Evolutionary conservation across 2,797 vertebrate species (phyloP).

Genomic region (Leptatherina wallacei): DNA sequence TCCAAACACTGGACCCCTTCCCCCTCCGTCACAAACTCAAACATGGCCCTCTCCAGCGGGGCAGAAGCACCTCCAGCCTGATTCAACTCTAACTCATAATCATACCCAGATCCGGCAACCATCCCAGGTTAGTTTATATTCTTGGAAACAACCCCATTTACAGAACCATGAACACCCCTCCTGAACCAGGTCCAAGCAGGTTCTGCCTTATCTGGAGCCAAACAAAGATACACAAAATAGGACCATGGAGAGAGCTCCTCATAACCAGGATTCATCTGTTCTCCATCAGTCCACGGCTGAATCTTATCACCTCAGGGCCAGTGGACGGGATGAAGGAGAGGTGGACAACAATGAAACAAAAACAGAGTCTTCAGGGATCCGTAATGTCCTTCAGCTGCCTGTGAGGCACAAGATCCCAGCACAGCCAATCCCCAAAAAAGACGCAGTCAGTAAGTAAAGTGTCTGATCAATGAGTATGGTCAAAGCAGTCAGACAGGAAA

Average conservation of each 20-base stretch:
- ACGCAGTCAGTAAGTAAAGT: constrained; percentile 69
- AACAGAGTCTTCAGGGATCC: constrained; percentile 23
- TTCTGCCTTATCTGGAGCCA: constrained; percentile 14
- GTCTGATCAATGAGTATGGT: not conserved
- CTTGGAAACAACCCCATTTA: constrained; percentile 5
- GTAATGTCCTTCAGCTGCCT: constrained; percentile 37
- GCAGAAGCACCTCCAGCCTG: no score
- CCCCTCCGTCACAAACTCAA: no score
- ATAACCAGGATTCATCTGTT: constrained; percentile 1
- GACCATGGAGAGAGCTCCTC: not conserved
- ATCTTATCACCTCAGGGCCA: constrained; percentile 1
- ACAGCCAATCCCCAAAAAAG: constrained; percentile 29
- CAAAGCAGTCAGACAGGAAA: not conserved
- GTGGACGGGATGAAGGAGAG: constrained; percentile 1
- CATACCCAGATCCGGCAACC: not conserved
- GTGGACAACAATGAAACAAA: not conserved
- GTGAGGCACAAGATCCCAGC: constrained; percentile 41
- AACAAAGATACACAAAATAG: constrained; percentile 12
- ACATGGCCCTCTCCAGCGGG: no score
- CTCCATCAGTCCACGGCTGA: constrained; percentile 17
- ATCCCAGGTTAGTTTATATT: not conserved
- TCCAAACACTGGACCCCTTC: not conserved
- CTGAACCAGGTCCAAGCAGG: not conserved
- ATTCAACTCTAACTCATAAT: no score
- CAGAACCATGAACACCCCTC: not conserved